Percentiles rank a stretch among this genome's conserved stretches.
These are phyloP conservation scores for Idaea straminata DNA, from an alignment of 2,888 invertebrate species.

Conservation along the genomic window DNA sequence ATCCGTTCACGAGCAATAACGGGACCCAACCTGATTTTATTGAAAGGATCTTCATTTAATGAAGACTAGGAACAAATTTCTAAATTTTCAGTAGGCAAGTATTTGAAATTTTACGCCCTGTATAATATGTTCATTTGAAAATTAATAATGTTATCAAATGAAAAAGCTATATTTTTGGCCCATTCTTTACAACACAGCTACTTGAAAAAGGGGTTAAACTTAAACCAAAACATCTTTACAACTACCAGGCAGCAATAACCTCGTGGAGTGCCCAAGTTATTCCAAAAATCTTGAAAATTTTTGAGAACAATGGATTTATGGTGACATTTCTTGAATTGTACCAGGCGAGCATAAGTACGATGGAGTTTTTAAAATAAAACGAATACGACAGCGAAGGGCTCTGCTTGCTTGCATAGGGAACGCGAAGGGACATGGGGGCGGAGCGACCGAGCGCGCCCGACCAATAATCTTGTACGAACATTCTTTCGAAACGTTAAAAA, in stretches of 20 bases:
- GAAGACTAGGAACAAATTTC: neutral
- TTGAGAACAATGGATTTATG: constrained; percentile 26
- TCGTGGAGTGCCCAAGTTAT: neutral
- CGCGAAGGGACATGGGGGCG: constrained; percentile 10
- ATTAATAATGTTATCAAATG: too few relatives aligned
- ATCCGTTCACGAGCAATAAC: neutral
- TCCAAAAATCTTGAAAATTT: neutral
- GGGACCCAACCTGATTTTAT: neutral
- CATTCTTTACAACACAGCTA: neutral
- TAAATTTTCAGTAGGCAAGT: neutral
- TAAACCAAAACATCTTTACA: neutral
- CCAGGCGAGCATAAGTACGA: constrained; percentile 21
- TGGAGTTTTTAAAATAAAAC: constrained; percentile 9
- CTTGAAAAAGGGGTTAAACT: neutral
- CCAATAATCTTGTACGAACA: constrained; percentile 6
- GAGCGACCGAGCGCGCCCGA: neutral
- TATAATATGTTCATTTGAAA: neutral
- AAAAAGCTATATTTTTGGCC: too few relatives aligned
- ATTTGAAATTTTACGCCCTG: neutral
- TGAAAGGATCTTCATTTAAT: constrained; percentile 1
- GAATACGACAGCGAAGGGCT: constrained; percentile 3
- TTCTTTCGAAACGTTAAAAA: constrained; percentile 29
- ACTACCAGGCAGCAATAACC: neutral
- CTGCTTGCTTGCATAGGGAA: constrained; percentile 11
- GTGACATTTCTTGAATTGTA: constrained; percentile 28